Evolutionary conservation across 2,797 vertebrate genomes (phyloP), one percentile per base, ranked within the genome.

Genomic region (Macroramphosus scolopax): DNA sequence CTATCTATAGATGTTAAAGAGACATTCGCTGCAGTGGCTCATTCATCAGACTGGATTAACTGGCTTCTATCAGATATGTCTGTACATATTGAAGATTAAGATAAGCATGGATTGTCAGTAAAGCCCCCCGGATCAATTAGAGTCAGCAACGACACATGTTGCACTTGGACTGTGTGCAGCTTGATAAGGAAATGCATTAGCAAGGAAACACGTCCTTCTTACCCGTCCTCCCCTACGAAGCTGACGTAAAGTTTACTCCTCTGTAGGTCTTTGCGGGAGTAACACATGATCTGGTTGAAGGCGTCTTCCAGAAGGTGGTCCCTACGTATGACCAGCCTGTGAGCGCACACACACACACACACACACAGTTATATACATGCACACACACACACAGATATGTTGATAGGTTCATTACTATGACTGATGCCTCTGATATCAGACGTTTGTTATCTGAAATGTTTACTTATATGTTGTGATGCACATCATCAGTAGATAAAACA

Each of bases 281-380:
- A 98, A 60, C 94, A 95, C 96, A 98, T 98, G 69, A 98, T 96
- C 88, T 98, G 96, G 79, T 98, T 98, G 50, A 98, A 98, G 77
- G 95, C 95, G 51, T 98, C 96, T 84, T 98, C 96, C 55, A 98
- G 86, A 66, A 98, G 90, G 80, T 98, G 95, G 73, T 98, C 95
- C 87, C 96, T 91, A 71, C 96, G 91, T 82, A 98, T 98, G 74
- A 97, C 94, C 83, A 98, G 89, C 80, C 96, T 98, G 87, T 30
- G 70, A 51, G 4, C 28, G 34, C 18, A 36, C 15, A 39, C 36
- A 71, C 34, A 51, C 8, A 40, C 20, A 22, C 20, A 22, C 20
- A 22, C 20, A 22, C 20, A 22, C 20, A 22, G 3, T 3, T 6
- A 22, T 6, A 22, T 6, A 22, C 20, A 22, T 6, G 6, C 20